A percentile compares a stretch with the other conserved stretches of the same genome.
Conservation (phyloP, 2,113 vertebrate species). For the Corythornis vintsioides region DNA sequence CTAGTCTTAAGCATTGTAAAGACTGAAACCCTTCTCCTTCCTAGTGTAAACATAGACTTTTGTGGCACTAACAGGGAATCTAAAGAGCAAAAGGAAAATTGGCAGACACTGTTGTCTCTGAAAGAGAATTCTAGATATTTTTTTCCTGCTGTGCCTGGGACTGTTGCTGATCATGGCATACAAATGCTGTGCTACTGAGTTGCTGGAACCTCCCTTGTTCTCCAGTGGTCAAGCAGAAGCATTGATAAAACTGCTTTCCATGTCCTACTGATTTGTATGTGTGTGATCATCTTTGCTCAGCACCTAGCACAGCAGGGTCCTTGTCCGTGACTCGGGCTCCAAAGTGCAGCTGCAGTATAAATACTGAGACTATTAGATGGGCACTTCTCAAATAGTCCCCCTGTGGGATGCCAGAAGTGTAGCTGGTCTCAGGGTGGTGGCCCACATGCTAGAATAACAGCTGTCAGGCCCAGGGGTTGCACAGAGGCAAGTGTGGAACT, state of each 20-base stretch:
- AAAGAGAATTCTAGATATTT: constrained; percentile 26
- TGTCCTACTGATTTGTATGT: neutral
- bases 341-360: neutral
- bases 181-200: neutral
- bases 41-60: constrained; percentile 8
- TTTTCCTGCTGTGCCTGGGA: neutral
- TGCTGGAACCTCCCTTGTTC: neutral
- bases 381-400: neutral
- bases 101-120: neutral
- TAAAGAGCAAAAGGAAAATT: neutral
- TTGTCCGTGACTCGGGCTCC: neutral
- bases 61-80: neutral
- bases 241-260: neutral
- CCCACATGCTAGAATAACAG: neutral
- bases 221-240: neutral
- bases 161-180: neutral
- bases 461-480: neutral
- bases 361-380: neutral
- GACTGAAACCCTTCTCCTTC: neutral
- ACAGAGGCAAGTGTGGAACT: neutral
- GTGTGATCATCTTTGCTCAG: neutral
- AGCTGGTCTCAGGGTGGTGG: neutral
- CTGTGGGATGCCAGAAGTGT: neutral
- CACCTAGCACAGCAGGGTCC: neutral
- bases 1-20: neutral